Base-by-base conservation (phyloP, 2,888 invertebrate species). In the Tetranychus truncatus region DNA sequence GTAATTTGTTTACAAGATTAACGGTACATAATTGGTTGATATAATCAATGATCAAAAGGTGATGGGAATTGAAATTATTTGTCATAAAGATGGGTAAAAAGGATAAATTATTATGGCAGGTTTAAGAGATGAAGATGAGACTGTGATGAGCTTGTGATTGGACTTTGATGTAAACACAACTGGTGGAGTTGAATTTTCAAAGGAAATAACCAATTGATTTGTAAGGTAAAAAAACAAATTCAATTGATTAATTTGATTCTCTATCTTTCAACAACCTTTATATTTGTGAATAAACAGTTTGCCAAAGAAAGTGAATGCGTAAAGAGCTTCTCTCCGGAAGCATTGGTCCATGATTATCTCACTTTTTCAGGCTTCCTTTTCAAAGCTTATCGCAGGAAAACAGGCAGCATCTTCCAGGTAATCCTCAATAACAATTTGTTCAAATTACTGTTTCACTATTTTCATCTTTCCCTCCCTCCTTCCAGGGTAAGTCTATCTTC, bases 351-450 rank as follows among this genome's bases (percentile, higher is more conserved):
- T 55, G 55, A 15, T 55, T 55, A 55, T 55, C 55, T 55, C 55
- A 55, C 55, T 55, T 55, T 55, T 55, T 55, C 55, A 55, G 55
- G 55, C 55, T 55, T 55, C 55, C 55, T 55, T 55, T 55, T 55
- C 55, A 55, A 55, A 34, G 11, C 55, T 55, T 55, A 55, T 55
- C 55, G 0, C 55, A 55, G 55, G 55, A 55, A 55, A 55, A 55
- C 55, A 55, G 55, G 55, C 55, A 55, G 15, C 9, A 55, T 55
- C 55, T 55, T 55, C 55, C 55, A 55, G 55, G 55, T 55, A 55
- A 55, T 55, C 55, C 55, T 9, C 34, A 34, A 34, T 34, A 55
- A 55, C 15, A 9, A 55, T 55, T 55, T 55, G 55, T 15, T 55
- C 55, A 55, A 55, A 55, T 55, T 6, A 15, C 9, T 55, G 55